Evolutionary conservation across 2,888 invertebrate genomes (phyloP).

Genomic region (Labia minor): DNA sequence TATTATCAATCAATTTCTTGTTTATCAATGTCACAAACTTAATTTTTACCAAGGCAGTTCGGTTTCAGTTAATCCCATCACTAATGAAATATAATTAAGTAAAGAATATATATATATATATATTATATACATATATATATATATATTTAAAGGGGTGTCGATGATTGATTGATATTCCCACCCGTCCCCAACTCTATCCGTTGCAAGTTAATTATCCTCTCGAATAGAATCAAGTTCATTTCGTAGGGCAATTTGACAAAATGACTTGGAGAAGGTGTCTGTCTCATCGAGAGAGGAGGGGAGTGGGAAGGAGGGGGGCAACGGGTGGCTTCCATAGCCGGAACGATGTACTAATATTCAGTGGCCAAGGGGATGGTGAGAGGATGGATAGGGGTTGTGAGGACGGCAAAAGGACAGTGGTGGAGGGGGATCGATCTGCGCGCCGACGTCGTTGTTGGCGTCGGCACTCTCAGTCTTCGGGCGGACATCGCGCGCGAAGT

Average conservation of each 20-base stretch:
- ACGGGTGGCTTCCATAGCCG: constrained; percentile 3
- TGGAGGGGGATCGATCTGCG: not conserved
- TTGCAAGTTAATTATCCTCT: not conserved
- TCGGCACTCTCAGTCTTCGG: not conserved
- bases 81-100: no score
- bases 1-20: no score
- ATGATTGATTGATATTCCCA: not conserved
- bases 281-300: no score
- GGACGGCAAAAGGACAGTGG: not conserved
- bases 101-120: no score
- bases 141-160: no score
- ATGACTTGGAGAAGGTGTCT: not conserved
- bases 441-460: not conserved
- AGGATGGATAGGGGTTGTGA: not conserved
- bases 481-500: not conserved
- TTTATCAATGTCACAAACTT: no score
- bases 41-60: no score
- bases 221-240: not conserved
- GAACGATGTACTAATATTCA: constrained; percentile 1
- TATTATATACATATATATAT: no score
- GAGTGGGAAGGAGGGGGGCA: no score
- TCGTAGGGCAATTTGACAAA: not conserved
- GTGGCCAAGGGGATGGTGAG: no score
- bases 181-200: not conserved
- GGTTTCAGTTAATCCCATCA: no score